Conservation (phyloP, 2,888 invertebrate species). For the Tachina lurida region DNA sequence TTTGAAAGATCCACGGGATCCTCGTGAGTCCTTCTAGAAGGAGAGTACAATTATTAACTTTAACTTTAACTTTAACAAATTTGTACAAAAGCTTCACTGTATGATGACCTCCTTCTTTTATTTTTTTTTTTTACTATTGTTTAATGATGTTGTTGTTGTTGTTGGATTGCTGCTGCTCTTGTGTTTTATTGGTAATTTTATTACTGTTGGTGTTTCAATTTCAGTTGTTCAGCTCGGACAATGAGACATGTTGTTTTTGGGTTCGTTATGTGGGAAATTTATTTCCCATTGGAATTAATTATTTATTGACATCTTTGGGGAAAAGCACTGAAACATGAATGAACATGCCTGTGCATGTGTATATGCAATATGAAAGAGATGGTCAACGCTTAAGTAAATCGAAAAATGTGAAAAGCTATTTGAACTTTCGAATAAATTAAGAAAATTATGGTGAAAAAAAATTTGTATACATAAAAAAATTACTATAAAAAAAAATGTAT, state of each 20-base stretch:
- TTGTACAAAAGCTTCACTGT: slow-evolving; percentile 34
- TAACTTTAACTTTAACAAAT: slow-evolving; percentile 51
- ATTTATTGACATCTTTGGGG: slow-evolving; percentile 68
- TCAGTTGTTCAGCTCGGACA: slow-evolving; percentile 62
- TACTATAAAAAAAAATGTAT: too few species aligned
- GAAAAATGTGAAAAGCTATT: too few species aligned
- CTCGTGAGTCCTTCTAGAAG: too few species aligned
- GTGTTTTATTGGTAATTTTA: slow-evolving; percentile 33
- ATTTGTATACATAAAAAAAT: neutral
- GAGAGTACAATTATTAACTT: neutral
- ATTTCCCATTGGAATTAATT: slow-evolving; percentile 72
- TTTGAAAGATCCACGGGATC: too few species aligned
- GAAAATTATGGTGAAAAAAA: neutral
- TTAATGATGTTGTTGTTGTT: slow-evolving; percentile 15
- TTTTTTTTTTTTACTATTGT: slow-evolving; percentile 49
- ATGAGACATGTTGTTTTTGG: slow-evolving; percentile 55
- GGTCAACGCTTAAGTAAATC: too few species aligned
- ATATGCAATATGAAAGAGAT: neutral
- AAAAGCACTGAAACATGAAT: slow-evolving; percentile 5
- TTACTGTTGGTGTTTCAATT: slow-evolving; percentile 51
- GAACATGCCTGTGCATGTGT: neutral
- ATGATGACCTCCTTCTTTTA: slow-evolving; percentile 9
- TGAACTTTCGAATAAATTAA: too few species aligned
- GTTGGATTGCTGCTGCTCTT: slow-evolving; percentile 14
- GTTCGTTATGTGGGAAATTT: slow-evolving; percentile 65